Conservation (phyloP, 2,888 invertebrate species). For the Operophtera brumata region DNA sequence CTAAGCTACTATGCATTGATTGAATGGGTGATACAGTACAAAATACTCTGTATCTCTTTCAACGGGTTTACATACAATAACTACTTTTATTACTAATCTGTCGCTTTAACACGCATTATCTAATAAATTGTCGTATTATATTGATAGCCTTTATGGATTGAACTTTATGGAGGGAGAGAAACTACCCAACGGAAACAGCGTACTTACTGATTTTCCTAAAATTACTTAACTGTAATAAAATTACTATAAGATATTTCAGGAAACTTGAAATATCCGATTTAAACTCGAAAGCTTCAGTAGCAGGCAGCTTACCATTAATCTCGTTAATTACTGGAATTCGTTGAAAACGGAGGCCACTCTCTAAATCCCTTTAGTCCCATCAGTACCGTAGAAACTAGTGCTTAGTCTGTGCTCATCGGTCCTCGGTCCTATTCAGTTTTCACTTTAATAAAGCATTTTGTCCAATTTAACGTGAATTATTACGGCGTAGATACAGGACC, state of each 20-base stretch:
- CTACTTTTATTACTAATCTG: too few species aligned
- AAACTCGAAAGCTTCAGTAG: constrained; percentile 32
- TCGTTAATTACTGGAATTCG: constrained; percentile 49
- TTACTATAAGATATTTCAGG: constrained; percentile 5
- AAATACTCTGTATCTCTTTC: too few species aligned
- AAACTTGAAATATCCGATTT: constrained; percentile 23
- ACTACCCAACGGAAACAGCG: neutral
- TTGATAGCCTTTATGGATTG: too few species aligned
- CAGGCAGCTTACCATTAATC: constrained; percentile 47
- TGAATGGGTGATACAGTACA: too few species aligned
- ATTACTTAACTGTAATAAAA: too few species aligned
- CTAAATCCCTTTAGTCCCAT: constrained; percentile 13
- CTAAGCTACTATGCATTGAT: too few species aligned
- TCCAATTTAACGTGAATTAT: constrained; percentile 15
- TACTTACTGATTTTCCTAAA: too few species aligned
- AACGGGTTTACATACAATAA: too few species aligned
- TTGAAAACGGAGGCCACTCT: constrained; percentile 37
- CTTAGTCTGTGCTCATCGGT: constrained; percentile 3
- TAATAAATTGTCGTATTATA: too few species aligned
- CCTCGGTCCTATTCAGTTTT: constrained; percentile 16
- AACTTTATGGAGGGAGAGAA: too few species aligned
- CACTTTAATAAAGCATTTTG: constrained; percentile 15
- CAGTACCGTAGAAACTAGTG: neutral
- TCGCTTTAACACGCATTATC: too few species aligned
- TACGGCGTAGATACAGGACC: constrained; percentile 4